Conservation (phyloP, 2,113 vertebrate species). For the Myanophis thanlyinensis region DNA sequence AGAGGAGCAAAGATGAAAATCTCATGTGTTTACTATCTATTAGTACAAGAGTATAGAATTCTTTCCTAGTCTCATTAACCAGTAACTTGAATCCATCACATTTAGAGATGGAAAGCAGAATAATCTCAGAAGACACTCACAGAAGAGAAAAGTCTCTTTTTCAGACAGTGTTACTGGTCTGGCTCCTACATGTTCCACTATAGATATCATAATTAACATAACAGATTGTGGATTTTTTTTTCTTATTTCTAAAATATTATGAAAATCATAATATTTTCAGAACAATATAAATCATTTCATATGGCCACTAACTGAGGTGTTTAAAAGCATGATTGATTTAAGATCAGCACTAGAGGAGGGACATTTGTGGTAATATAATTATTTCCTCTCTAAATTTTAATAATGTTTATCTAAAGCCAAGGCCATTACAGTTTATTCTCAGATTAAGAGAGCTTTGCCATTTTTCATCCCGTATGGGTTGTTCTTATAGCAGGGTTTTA, state of each 20-base stretch:
- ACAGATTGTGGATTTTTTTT: background rate
- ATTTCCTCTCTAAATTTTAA: background rate
- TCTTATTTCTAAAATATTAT: background rate
- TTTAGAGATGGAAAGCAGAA: background rate
- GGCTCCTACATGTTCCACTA: background rate
- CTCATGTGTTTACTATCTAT: background rate
- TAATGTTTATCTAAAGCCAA: background rate
- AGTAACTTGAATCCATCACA: background rate
- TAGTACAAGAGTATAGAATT: background rate
- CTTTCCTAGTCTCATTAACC: background rate
- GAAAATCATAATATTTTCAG: background rate
- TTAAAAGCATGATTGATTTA: background rate
- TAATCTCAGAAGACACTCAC: background rate
- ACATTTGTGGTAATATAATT: conserved; percentile 5
- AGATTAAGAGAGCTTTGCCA: background rate
- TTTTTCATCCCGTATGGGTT: background rate
- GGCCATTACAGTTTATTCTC: background rate
- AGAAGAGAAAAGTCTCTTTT: background rate
- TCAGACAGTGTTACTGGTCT: background rate
- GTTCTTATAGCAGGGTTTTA: background rate
- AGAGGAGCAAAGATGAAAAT: background rate
- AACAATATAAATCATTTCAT: background rate
- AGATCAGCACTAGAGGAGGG: background rate
- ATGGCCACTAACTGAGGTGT: background rate
- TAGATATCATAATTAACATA: background rate